Base-by-base conservation (phyloP, 1,140 invertebrate genomes). In the Pararge aegeria region DNA sequence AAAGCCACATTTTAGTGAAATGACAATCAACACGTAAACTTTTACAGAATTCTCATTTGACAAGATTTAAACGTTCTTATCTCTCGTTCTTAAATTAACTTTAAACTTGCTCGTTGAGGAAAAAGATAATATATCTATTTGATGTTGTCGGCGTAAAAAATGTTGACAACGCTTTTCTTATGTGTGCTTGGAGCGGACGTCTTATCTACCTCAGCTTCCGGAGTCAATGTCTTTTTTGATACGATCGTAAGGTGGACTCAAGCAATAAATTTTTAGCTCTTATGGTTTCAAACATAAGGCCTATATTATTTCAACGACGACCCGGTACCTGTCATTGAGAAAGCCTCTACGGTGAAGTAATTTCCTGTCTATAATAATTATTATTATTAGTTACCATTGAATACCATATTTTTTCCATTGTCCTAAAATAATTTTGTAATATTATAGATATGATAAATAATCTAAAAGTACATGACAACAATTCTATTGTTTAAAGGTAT, bases 181-280 rank as follows among this genome's bases (percentile, higher is more conserved):
- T 54, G 58, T 56, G 21, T 48, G 44, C 37, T 63, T 27, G 12
- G 54, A 58, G 51, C 68, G 61, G 66, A 67, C 48, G 63, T 65
- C 63, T 72, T 73, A 69, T 73, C 70, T 73, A 63, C 59, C 40
- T 29, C 19, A 40, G 34, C 61, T 71, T 74, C 72, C 72, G 69
- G 72, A 68, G 68, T 71, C 72, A 71, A 71, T 71, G 72, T 58
- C 68, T 71, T 61, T 53, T 34, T 61, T 49, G 46, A 49, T 61
- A 54, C 46, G 34, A 38, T 48, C 42, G 46, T 50, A 15, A 29
- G 18, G 1, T 27, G 16, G 13, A 44, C 48, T 40, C 27, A 5
- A 21, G 15, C 7, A 20, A 46, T n/a, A 29, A 24, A 52, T 13
- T 13, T 15, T 19, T 48, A 59, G 16, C 29, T 46, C 49, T 52